Evolutionary conservation across 2,113 vertebrate species (phyloP).

Genomic region (Chauna torquata): DNA sequence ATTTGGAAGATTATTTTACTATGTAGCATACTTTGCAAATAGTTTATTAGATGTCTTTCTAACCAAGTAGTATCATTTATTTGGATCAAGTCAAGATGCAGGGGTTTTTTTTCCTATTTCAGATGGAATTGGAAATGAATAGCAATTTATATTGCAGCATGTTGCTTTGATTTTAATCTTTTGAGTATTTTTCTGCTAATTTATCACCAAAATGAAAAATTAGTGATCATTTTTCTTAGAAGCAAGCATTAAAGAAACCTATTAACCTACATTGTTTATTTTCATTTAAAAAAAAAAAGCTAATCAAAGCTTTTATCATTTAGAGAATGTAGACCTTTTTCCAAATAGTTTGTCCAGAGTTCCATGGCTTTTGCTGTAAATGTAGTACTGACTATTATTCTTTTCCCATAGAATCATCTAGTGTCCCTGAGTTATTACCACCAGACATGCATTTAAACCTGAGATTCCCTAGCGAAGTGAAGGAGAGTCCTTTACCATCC

Average conservation of each 20-base stretch:
- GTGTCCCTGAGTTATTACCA: background rate
- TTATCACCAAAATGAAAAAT: background rate
- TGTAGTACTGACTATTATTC: background rate
- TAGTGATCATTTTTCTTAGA: background rate
- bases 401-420: slow-evolving; percentile 41
- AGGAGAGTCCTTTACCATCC: slow-evolving; percentile 4
- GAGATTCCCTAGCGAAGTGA: slow-evolving; percentile 27
- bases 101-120: background rate
- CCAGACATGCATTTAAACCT: slow-evolving; percentile 64
- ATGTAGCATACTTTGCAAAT: background rate
- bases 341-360: background rate
- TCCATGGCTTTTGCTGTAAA: background rate
- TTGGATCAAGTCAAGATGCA: background rate
- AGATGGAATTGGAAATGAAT: background rate
- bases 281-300: background rate
- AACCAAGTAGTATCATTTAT: background rate
- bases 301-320: background rate
- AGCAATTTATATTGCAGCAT: background rate
- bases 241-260: background rate
- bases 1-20: background rate
- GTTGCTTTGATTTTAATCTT: background rate
- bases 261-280: background rate
- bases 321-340: background rate
- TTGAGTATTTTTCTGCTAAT: background rate
- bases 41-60: background rate